phyloP scores from a whole-genome alignment of 2,888 invertebrate genomes.

The Synanthedon tipuliformis region DNA sequence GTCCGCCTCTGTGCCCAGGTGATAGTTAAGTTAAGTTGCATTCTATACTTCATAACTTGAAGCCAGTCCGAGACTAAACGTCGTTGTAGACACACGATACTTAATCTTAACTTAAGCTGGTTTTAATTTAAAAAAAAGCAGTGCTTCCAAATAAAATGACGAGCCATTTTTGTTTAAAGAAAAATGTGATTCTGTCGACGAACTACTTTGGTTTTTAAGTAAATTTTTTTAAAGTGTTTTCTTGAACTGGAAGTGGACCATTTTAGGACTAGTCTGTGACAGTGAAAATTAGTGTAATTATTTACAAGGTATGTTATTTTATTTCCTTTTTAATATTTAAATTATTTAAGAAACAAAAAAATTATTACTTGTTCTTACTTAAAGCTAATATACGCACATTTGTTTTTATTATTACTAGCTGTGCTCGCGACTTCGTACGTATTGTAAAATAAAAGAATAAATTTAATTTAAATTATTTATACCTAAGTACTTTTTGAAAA shows the following conservation, averaged over 20 bases:
- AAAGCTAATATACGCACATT: too few species aligned
- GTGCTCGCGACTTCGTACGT: too few species aligned
- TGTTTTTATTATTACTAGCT: too few species aligned
- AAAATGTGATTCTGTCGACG: slow-evolving; percentile 65
- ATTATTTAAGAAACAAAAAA: too few species aligned
- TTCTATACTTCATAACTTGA: neutral
- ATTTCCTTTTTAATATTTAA: neutral
- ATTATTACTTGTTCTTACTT: too few species aligned
- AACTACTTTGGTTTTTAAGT: slow-evolving; percentile 19
- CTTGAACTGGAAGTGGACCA: slow-evolving; percentile 9
- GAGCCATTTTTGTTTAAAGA: slow-evolving; percentile 59
- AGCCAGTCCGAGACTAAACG: slow-evolving; percentile 12
- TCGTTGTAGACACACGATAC: slow-evolving; percentile 1
- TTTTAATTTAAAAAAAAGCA: slow-evolving; percentile 11
- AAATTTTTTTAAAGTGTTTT: slow-evolving; percentile 10
- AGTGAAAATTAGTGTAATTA: neutral
- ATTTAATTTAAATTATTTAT: too few species aligned
- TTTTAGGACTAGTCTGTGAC: neutral
- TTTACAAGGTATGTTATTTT: neutral
- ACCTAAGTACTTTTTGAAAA: too few species aligned
- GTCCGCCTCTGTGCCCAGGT: slow-evolving; percentile 1
- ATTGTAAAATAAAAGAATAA: too few species aligned
- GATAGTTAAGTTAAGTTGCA: slow-evolving; percentile 2
- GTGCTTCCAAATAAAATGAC: slow-evolving; percentile 17
- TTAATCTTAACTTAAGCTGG: neutral